Base-by-base conservation (phyloP, 1,140 invertebrate genomes). In the Theocolax elegans region DNA sequence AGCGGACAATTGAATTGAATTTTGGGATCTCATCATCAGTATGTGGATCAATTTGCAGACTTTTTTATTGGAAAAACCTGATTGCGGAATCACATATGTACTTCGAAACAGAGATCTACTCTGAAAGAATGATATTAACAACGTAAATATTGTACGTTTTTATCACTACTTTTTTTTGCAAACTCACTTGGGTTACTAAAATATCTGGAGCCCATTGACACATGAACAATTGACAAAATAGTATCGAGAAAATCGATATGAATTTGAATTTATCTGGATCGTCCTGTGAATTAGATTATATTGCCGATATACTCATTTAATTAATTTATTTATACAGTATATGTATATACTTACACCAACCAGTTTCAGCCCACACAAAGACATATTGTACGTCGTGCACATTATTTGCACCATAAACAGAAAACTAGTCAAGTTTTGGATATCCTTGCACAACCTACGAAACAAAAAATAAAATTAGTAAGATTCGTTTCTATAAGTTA, bases 161-260 rank as follows among this genome's bases (percentile, higher is more conserved):
- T 35, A 17, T 4, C n/a, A 35, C n/a, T 4, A 56, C 35, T 56
- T 35, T 27, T 46, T 29, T 35, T 3, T 9, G 12, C 7, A 31
- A 2, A 25, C 46, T 51, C 12, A 53, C 62, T 53, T 64, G 46
- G 6, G 27, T 21, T 12, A 53, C 8, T 15, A 64, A 17, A 15
- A 25, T 12, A 19, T 64, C 46, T 2, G 62, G 46, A 40, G 62
- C 62, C 62, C 62, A 64, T 40, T 64, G 46, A 40, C 62, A 64
- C 3, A 53, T 25, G n/a, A 51, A 64, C 3, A 64, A 27, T 4
- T 51, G 46, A 1, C 10, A 12, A 10, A 53, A 9, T 6, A 38
- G 19, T 3, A 53, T 23, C 0, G 13, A 25, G 1, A 64, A n/a
- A 0, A 64, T 31, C 10, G 62, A 12, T 0, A 53, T 1, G 25